Evolutionary conservation across 2,113 vertebrate species (phyloP).

Genomic region (Himantopus leucocephalus): DNA sequence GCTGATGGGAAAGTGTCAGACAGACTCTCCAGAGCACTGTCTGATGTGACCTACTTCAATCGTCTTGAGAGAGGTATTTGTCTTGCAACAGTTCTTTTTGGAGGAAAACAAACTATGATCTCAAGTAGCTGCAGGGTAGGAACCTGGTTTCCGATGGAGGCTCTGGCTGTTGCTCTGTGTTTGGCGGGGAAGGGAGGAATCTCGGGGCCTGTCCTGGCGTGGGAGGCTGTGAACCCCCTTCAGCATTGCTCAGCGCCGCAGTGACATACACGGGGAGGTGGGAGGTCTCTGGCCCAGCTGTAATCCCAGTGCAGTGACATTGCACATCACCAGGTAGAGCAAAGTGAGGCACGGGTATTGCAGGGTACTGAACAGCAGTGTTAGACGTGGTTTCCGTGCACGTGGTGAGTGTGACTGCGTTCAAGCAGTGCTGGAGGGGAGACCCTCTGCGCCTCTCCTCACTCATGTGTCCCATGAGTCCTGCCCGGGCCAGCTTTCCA

Average conservation of each 20-base stretch:
- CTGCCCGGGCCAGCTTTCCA: not conserved
- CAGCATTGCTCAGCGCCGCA: fast-evolving
- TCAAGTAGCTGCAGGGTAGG: constrained; percentile 35
- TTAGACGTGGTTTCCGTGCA: not conserved
- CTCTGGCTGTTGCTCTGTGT: not conserved
- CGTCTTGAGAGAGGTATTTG: constrained; percentile 34
- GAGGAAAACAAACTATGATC: constrained; percentile 60
- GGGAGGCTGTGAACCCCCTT: not conserved
- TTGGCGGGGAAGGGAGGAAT: not conserved
- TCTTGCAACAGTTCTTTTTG: constrained; percentile 60
- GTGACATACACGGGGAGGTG: not conserved
- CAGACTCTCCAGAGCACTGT: not conserved
- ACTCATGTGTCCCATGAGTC: not conserved
- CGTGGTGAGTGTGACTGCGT: not conserved
- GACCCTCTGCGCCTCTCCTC: not conserved
- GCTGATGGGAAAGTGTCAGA: not conserved
- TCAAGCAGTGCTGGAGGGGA: not conserved
- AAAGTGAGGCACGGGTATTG: not conserved
- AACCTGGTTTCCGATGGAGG: not conserved
- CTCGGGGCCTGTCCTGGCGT: not conserved
- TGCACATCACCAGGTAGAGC: not conserved
- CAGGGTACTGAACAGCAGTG: not conserved
- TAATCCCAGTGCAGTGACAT: not conserved
- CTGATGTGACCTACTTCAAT: constrained; percentile 55
- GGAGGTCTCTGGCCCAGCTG: not conserved